Conservation (phyloP, 2,113 vertebrate species). For the Rafetus swinhoei region DNA sequence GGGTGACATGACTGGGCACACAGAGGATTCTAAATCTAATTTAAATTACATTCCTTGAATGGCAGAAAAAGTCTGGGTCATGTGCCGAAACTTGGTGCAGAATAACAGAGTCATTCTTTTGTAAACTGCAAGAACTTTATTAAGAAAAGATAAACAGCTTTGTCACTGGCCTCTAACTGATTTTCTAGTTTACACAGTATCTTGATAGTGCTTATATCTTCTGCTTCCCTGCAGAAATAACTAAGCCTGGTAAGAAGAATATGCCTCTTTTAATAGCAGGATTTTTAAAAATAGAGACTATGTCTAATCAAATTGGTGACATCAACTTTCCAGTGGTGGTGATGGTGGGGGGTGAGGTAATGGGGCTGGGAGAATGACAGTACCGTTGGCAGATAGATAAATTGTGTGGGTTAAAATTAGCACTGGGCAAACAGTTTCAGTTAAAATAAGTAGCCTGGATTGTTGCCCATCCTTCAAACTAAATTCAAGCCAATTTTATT, state of each 20-base stretch:
- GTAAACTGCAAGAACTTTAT: conserved; percentile 39
- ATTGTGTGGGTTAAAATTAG: conserved; percentile 50
- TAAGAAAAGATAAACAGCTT: conserved; percentile 42
- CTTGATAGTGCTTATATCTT: not conserved
- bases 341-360: not conserved
- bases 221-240: not conserved
- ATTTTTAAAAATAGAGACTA: not conserved
- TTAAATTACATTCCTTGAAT: conserved; percentile 64
- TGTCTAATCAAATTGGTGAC: not conserved
- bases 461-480: conserved; percentile 37
- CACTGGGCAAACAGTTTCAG: conserved; percentile 15
- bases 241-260: not conserved
- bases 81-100: conserved; percentile 12
- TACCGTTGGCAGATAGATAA: conserved; percentile 31
- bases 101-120: conserved; percentile 51
- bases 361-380: conserved; percentile 4
- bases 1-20: not conserved
- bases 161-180: conserved; percentile 27
- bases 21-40: conserved; percentile 43
- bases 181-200: not conserved
- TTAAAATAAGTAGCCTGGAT: conserved; percentile 34
- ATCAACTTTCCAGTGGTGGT: not conserved
- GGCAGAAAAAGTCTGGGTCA: conserved; percentile 60
- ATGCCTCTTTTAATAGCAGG: not conserved
- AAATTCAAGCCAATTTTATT: conserved; percentile 49